Evolutionary conservation across 1,140 invertebrate genomes (phyloP).

Genomic region (Dolichoris vasculosae): DNA sequence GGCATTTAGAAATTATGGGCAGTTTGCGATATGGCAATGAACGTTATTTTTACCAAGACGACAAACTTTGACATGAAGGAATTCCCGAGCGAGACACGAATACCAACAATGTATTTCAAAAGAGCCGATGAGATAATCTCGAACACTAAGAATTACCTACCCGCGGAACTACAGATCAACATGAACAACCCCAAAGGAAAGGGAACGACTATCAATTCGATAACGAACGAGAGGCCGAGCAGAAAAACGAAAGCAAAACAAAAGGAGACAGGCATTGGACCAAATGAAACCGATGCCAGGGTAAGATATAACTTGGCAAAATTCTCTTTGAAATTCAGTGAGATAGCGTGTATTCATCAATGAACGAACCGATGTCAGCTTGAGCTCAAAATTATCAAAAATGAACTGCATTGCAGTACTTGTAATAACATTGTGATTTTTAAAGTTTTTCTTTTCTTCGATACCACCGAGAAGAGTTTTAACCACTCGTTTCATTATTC

Average conservation of each 20-base stretch:
- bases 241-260: constrained; percentile 73
- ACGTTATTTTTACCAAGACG: constrained; percentile 90
- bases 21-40: constrained; percentile 94
- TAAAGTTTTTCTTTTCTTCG: background rate
- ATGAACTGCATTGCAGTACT: constrained; percentile 49
- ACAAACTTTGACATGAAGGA: constrained; percentile 92
- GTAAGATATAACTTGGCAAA: constrained; percentile 68
- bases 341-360: constrained; percentile 44
- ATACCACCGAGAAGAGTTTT: background rate
- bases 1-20: constrained; percentile 93
- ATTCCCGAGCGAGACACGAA: constrained; percentile 87
- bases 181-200: constrained; percentile 75
- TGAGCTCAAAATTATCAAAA: constrained; percentile 45
- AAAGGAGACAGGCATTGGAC: constrained; percentile 76
- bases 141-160: constrained; percentile 83
- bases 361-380: constrained; percentile 45
- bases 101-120: constrained; percentile 90
- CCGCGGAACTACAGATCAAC: constrained; percentile 79
- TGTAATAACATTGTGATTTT: constrained; percentile 51
- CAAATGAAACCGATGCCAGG: constrained; percentile 79
- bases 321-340: constrained; percentile 43
- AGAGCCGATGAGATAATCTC: constrained; percentile 81
- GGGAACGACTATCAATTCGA: constrained; percentile 69
- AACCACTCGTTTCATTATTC: background rate
- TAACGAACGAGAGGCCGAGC: constrained; percentile 66